These are phyloP conservation scores for Diploptera punctata DNA, from an alignment of 2,888 invertebrate genomes.

Conservation along the genomic window DNA sequence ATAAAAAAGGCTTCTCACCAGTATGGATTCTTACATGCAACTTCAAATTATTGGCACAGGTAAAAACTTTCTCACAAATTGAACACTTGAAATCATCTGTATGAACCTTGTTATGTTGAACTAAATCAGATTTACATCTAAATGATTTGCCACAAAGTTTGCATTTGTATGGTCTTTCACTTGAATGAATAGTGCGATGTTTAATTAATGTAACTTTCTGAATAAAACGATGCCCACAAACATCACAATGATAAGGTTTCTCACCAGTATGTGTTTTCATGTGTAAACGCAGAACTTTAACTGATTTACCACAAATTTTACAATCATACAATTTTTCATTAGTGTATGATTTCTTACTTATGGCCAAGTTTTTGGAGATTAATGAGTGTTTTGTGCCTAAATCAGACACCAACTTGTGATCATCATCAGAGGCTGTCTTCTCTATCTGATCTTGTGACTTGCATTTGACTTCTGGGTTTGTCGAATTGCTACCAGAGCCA, in stretches of 20 bases:
- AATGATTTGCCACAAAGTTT: slow-evolving; percentile 30
- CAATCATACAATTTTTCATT: background rate
- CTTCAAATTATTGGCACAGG: background rate
- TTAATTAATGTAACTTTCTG: slow-evolving; percentile 8
- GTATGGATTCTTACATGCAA: slow-evolving; percentile 13
- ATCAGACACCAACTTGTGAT: no score
- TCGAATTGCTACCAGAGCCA: no score
- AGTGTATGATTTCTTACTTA: background rate
- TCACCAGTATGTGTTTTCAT: slow-evolving; percentile 32
- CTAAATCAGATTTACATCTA: slow-evolving; percentile 22
- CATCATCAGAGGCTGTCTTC: no score
- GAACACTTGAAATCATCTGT: background rate
- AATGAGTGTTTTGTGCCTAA: background rate
- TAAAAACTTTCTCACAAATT: background rate
- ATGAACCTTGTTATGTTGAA: background rate
- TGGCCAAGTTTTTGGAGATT: background rate
- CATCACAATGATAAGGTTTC: background rate
- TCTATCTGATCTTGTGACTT: no score
- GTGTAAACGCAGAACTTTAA: slow-evolving; percentile 3
- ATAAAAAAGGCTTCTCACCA: slow-evolving; percentile 10
- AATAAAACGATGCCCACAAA: slow-evolving; percentile 21
- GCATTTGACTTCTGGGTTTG: no score
- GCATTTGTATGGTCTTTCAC: slow-evolving; percentile 24
- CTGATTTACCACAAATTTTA: slow-evolving; percentile 7
- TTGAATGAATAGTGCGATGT: slow-evolving; percentile 25